Percentiles rank a stretch among this genome's conserved stretches.
Conservation (phyloP, 2,888 invertebrate species). For the Portevinia maculata region DNA sequence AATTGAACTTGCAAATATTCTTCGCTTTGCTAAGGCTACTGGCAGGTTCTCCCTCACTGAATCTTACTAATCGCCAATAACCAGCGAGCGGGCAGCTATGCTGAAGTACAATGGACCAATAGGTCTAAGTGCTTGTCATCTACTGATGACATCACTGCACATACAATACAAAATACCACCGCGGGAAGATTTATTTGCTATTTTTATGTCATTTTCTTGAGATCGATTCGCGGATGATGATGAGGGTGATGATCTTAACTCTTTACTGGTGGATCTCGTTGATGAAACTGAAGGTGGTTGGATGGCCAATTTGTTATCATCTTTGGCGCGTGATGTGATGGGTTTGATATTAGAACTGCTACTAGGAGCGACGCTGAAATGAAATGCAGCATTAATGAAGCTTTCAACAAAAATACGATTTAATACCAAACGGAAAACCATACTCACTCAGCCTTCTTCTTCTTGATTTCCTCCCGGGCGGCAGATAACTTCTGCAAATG, state of each 20-base stretch:
- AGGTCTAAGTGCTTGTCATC: too few species aligned
- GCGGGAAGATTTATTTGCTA: constrained; percentile 17
- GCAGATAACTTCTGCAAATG: constrained; percentile 54
- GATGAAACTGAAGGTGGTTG: constrained; percentile 32
- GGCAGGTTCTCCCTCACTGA: too few species aligned
- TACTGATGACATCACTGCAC: too few species aligned
- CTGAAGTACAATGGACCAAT: too few species aligned
- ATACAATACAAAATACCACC: too few species aligned
- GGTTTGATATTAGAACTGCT: too few species aligned
- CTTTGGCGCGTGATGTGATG: constrained; percentile 26
- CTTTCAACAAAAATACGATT: neutral
- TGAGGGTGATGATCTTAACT: constrained; percentile 11
- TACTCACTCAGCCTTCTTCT: constrained; percentile 62
- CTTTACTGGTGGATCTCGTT: constrained; percentile 17
- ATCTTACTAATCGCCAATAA: too few species aligned
- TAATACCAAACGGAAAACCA: neutral
- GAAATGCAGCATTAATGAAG: neutral
- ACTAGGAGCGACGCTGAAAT: constrained; percentile 24
- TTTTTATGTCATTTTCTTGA: constrained; percentile 30
- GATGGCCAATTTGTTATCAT: constrained; percentile 21
- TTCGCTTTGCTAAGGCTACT: too few species aligned
- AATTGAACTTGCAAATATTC: too few species aligned
- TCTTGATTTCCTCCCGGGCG: constrained; percentile 32
- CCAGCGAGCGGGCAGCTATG: too few species aligned
- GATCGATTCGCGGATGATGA: constrained; percentile 25